Evolutionary conservation across 2,113 vertebrate genomes (phyloP).

Genomic region (Etia nguti): DNA sequence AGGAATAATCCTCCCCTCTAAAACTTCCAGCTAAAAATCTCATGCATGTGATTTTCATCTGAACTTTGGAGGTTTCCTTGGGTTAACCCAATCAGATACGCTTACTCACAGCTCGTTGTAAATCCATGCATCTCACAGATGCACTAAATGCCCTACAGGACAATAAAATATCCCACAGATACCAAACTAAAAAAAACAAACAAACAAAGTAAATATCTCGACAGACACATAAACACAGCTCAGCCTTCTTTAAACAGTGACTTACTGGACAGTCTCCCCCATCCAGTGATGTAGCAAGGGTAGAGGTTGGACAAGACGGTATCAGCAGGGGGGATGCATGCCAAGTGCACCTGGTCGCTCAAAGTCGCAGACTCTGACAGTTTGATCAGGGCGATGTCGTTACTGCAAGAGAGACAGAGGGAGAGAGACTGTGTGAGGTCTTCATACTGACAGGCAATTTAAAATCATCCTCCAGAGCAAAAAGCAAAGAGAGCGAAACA

Average conservation of each 20-base stretch:
- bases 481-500: background rate
- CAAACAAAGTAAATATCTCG: background rate
- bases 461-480: background rate
- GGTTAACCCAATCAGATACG: background rate
- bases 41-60: conserved; percentile 15
- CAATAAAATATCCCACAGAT: background rate
- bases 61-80: background rate
- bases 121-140: background rate
- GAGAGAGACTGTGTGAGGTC: background rate
- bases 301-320: conserved; percentile 66
- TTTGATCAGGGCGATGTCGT: conserved; percentile 77
- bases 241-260: background rate
- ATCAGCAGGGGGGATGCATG: conserved; percentile 67
- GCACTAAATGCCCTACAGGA: background rate
- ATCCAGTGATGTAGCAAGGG: conserved; percentile 77
- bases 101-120: background rate
- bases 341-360: conserved; percentile 66
- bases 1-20: conserved; percentile 7
- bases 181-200: accelerated
- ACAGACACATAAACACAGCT: background rate
- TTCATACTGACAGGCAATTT: background rate
- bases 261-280: conserved; percentile 77
- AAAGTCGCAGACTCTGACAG: conserved; percentile 70
- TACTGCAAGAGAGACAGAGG: conserved; percentile 44
- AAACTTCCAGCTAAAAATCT: conserved; percentile 3